Conservation (phyloP, 2,113 vertebrate genomes). For the Coptodon bakossiorum region DNA sequence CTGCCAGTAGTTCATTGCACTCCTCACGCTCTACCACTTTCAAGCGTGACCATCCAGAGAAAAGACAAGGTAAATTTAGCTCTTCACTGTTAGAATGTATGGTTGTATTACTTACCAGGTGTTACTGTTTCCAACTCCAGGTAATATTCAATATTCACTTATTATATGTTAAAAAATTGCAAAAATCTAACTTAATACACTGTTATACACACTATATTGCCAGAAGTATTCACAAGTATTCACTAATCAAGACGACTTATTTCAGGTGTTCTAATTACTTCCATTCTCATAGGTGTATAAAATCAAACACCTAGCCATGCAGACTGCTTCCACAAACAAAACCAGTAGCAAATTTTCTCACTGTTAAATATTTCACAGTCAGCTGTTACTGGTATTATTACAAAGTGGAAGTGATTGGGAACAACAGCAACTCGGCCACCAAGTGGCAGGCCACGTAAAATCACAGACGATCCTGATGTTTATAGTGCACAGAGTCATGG, state of each 20-base stretch:
- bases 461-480: not conserved
- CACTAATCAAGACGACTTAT: too few species aligned
- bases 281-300: not conserved
- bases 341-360: too few species aligned
- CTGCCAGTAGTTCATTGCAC: accelerated
- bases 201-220: not conserved
- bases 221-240: not conserved
- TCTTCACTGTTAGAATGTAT: not conserved
- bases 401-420: not conserved
- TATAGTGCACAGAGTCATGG: not conserved
- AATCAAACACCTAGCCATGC: not conserved
- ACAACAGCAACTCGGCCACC: not conserved
- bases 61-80: not conserved
- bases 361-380: not conserved
- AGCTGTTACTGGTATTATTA: not conserved
- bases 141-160: not conserved
- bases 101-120: too few species aligned
- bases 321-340: not conserved
- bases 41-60: accelerated
- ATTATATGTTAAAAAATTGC: not conserved
- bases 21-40: not conserved
- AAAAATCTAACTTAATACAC: not conserved
- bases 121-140: too few species aligned
- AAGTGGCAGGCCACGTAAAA: accelerated
- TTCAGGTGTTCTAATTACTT: not conserved